Evolutionary conservation across 2,888 invertebrate genomes (phyloP).

Genomic region (Pelosia muscerda): DNA sequence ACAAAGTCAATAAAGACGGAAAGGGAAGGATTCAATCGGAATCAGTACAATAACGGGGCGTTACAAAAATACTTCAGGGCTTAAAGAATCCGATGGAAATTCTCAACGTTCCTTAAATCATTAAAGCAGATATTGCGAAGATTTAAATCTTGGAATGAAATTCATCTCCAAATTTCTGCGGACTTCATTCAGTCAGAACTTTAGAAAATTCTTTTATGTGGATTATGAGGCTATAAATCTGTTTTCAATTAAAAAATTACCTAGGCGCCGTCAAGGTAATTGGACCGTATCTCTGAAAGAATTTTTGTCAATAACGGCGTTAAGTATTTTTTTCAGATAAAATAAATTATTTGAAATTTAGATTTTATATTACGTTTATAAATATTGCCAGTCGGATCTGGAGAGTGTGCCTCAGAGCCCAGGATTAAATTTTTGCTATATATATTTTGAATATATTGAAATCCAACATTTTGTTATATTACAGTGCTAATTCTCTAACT

Average conservation of each 20-base stretch:
- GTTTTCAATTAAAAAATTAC: background rate
- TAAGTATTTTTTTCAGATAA: background rate
- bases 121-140: constrained; percentile 18
- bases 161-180: constrained; percentile 10
- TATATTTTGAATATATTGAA: too few relatives aligned
- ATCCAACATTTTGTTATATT: too few relatives aligned
- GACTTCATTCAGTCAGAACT: constrained; percentile 6
- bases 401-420: too few relatives aligned
- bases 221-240: background rate
- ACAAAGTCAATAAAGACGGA: constrained; percentile 5
- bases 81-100: constrained; percentile 18
- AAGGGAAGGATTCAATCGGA: constrained; percentile 17
- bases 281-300: background rate
- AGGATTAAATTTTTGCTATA: too few relatives aligned
- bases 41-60: constrained; percentile 13
- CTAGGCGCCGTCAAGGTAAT: background rate
- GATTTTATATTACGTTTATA: too few relatives aligned
- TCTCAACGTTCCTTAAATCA: constrained; percentile 18
- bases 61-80: constrained; percentile 21
- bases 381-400: too few relatives aligned
- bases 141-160: constrained; percentile 20
- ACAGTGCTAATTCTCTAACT: too few relatives aligned
- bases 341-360: too few relatives aligned
- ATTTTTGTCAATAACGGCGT: background rate
- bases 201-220: background rate